Evolutionary conservation across 1,140 invertebrate species (phyloP), one percentile per base, ranked within the genome.

Genomic region (Tenebrio molitor): DNA sequence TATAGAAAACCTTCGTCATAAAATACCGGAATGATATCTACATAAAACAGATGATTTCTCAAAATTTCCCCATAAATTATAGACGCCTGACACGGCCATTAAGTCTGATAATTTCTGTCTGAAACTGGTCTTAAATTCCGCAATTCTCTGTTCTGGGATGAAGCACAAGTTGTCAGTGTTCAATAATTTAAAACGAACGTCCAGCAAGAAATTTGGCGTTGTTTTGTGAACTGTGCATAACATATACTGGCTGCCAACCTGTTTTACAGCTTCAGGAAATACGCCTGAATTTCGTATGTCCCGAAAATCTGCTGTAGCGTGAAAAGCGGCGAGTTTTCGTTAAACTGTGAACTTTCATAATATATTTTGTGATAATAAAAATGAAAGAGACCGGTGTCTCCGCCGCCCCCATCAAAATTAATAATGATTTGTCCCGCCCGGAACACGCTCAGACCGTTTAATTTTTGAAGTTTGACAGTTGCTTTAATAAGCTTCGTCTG

Each of bases 381-480:
- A n/a, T n/a, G n/a, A n/a, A n/a, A n/a, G 4, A n/a, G 12, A 5
- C 5, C 36, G 5, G n/a, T n/a, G 12, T 39, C 7, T 39, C 3
- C 3, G n/a, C 10, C 15, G 17, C 12, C 12, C 6, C 14, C 5
- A 10, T 46, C 42, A 19, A 46, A 19, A 46, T 17, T 2, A 46
- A 46, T 46, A 25, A 25, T 53, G 29, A 53, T 53, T 53, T 53
- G 50, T 58, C n/a, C 14, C 12, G 42, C 15, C 14, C 4, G 3
- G 16, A 46, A 17, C 42, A 4, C 10, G 8, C 16, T 10, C 29
- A 8, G 8, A 1, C 15, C 50, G 8, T 58, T 58, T 58, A 25
- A 58, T 58, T 58, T 58, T 58, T 58, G 23, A 15, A 58, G 23
- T 29, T 58, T 58, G 23, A 14, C 42, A 46, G 42, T 46, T 46